Conservation (phyloP, 1,140 invertebrate genomes). For the Manduca sexta region DNA sequence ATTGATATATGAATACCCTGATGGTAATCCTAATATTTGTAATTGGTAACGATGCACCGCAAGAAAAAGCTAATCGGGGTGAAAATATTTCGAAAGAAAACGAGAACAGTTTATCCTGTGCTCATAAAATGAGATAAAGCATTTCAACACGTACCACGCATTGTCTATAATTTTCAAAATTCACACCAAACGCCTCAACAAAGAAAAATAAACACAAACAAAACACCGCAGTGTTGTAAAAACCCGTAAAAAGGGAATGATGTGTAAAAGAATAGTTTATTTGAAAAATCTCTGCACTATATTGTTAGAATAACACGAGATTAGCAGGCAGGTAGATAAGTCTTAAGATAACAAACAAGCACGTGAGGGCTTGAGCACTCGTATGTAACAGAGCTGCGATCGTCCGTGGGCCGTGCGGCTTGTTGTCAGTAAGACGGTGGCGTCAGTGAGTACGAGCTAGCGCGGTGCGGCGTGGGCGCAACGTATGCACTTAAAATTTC, state of each 20-base stretch:
- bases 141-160: too few species aligned
- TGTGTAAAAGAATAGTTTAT: constrained; percentile 13
- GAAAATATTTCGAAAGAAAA: too few species aligned
- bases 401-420: neutral
- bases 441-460: constrained; percentile 6
- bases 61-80: too few species aligned
- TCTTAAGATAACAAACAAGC: constrained; percentile 61
- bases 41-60: too few species aligned
- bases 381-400: neutral
- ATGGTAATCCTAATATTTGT: too few species aligned
- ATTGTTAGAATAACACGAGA: constrained; percentile 46
- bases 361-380: constrained; percentile 27
- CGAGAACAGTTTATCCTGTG: too few species aligned
- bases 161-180: neutral
- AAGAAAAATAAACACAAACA: neutral
- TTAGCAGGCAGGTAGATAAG: constrained; percentile 48
- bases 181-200: neutral
- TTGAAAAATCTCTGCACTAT: constrained; percentile 33
- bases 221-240: neutral
- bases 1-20: too few species aligned
- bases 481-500: constrained; percentile 54
- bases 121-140: too few species aligned
- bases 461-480: too few species aligned
- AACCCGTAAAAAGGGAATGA: neutral
- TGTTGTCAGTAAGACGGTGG: neutral